Base-by-base conservation (phyloP, 2,113 vertebrate species). In the Urocynchramus pylzowi region DNA sequence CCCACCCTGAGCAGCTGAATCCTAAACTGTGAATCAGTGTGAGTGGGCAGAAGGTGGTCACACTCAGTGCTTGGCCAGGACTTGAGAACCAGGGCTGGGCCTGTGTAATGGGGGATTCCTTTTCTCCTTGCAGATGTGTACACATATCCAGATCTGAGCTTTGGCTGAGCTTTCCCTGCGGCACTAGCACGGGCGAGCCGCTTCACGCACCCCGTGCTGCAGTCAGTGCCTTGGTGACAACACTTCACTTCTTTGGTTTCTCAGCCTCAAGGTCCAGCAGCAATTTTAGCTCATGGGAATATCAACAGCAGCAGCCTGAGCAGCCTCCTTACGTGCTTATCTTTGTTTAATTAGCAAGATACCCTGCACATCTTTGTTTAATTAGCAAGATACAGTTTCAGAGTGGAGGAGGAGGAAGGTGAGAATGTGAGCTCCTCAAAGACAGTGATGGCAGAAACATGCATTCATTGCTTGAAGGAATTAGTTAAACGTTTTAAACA, bases 51-150 rank as follows among this genome's bases (percentile, higher is more conserved):
- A 50, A 44, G 27, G 5, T 7, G 20, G 19, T 28, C 42, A 35
- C 3, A 10, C 41, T 60, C 27, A 50, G 22, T 22, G 13, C 6
- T 23, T 41, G 86, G 76, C 68, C 61, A 61, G 57, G 21, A 5
- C 41, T 16, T 9, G 20, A 61, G 28, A 6, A 4, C 23, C 8
- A 22, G 12, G 20, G 50, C 68, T 41, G 18, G 37, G 24, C 19
- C 61, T 50, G 16, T n/a, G 54, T 57, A 11, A 61, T 6, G 69
- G 44, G 54, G 15, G 4, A 22, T 26, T 57, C 4, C 42, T 83
- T 70, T 39, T 90, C 84, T 81, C 59, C 19, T 67, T 92, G 69
- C 97, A 98, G 98, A 97, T 98, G 96, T 98, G 96, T 24, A 95
- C 97, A 33, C 96, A 9, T 82, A 97, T 89, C 64, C 95, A 59